Evolutionary conservation across 30 jellyfish, hydroid and myxozoan species (phyloP), one percentile per base, ranked within the genome.

Genomic region (Aurelia sp.): DNA sequence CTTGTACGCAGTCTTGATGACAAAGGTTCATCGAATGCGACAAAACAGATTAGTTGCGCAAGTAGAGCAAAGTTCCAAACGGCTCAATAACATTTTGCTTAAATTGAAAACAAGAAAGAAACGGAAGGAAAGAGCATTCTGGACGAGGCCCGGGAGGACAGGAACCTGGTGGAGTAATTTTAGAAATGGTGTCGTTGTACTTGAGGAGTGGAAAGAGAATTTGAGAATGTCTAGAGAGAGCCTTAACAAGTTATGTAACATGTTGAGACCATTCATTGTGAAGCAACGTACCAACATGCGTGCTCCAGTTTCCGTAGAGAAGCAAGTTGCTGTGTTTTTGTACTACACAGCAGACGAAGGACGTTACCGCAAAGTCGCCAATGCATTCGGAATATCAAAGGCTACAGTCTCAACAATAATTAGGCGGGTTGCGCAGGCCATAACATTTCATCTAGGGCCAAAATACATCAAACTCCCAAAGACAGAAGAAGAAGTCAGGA

Each of bases 351-450:
- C 84, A 13, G 96, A 86, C 63, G 96, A 67, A 67, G 91, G 96
- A 5, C 17, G 96, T n/a, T 19, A 20, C 53, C 47, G 96, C 13
- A 87, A 87, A 55, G 79, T 71, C 8, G 92, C 89, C 17, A 71
- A 78, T 76, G 82, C 92, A 33, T 88, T 88, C 78, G 92, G 92
- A 13, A 53, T 68, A 12, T 68, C 97, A n/a, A 72, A 76, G 30
- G 27, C 92, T 5, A 30, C 97, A 5, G 97, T 88, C 18, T 67
- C 97, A 16, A 3, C 59, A 11, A 55, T 50, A 44, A 76, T 67
- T 35, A 38, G 71, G 40, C 61, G 58, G 24, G 88, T 88, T 5
- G 22, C 81, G 40, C 33, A 16, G 13, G 85, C 67, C 21, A 75
- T 75, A 13, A 12, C 79, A 41, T 33, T 9, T n/a, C 52, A 63